Percentiles rank a stretch among this genome's conserved stretches.
phyloP scores from a whole-genome alignment of 2,113 vertebrate species.

The Sinocyclocheilus maitianheensis region DNA sequence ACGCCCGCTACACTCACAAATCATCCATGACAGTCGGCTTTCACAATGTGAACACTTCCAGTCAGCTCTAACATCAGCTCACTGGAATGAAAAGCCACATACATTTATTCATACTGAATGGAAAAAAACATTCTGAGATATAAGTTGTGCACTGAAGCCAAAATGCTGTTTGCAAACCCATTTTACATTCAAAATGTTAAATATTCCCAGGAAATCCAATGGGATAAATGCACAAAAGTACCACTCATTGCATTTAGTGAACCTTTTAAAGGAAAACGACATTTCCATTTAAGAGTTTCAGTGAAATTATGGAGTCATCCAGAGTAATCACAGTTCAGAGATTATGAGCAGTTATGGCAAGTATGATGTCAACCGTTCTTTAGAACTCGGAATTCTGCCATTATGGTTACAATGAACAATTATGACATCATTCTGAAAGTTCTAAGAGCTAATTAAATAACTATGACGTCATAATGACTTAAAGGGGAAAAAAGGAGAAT shows the following conservation, averaged over 20 bases:
- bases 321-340: neutral
- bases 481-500: neutral
- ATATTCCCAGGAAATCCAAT: neutral
- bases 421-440: neutral
- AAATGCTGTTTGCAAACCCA: neutral
- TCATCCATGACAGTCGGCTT: neutral
- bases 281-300: neutral
- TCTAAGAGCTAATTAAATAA: neutral
- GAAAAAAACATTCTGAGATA: neutral
- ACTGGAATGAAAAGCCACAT: neutral
- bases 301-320: neutral
- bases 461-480: constrained; percentile 8
- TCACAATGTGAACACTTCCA: neutral
- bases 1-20: neutral
- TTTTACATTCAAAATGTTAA: neutral
- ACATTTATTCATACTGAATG: neutral
- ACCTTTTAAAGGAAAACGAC: too few species aligned
- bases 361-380: neutral
- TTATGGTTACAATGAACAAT: neutral
- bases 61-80: neutral
- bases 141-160: neutral
- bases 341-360: neutral
- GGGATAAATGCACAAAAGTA: neutral
- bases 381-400: neutral
- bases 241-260: too few species aligned